Evolutionary conservation across 2,113 vertebrate species (phyloP), one percentile per base, ranked within the genome.

Genomic region (Perca flavescens): DNA sequence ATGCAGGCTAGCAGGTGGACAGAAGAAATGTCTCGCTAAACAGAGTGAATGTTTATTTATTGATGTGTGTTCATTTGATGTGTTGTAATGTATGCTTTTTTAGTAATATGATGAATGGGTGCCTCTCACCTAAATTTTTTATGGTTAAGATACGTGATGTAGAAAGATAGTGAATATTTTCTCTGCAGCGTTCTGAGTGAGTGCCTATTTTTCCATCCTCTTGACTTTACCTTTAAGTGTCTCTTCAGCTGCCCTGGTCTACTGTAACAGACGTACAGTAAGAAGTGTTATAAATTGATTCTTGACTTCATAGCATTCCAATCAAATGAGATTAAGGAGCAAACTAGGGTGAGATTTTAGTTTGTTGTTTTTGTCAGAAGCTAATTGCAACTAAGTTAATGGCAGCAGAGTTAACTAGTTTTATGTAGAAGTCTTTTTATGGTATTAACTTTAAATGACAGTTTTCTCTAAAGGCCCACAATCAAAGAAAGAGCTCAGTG

Each of bases 231-330:
- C 72, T 80, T 79, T 12, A 88, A 87, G 71, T 82, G 82, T 88
- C 75, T 88, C 80, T 75, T 40, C 73, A 52, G 28, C 28, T 40
- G 50, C 73, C 47, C 13, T 25, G 19, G 40, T 75, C 76, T 60
- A 70, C 19, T 65, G 65, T 25, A 66, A 57, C 49, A 46, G 12
- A 49, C 3, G 5, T 49, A 21, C 74, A 77, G 46, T 74, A 17
- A 77, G n/a, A 54, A 75, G 34, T 31, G 64, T 63, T 62, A 74
- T 74, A 60, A 73, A 81, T n/a, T 80, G 62, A 28, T 87, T 79
- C 40, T 88, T 40, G 58, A 93, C 93, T 94, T 94, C 90, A 91
- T 75, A 90, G 88, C 93, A 95, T 94, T 95, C 91, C 92, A 92
- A 86, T 62, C 3, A 47, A 64, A 67, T 36, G 36, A 83, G 67